phyloP scores from a whole-genome alignment of 2,113 vertebrate species.

The Budorcas taxicolor region DNA sequence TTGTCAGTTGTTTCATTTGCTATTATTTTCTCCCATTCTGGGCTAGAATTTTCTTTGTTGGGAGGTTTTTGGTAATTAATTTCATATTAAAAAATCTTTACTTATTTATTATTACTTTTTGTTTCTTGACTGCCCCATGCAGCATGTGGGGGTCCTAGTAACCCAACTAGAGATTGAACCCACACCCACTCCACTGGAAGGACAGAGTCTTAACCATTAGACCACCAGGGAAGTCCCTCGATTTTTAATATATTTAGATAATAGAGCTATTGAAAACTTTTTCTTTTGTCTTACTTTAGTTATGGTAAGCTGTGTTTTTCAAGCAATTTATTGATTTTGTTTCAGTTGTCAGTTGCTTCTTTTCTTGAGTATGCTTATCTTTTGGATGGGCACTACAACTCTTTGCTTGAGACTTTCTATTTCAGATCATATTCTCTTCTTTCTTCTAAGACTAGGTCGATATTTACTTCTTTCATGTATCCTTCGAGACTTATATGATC shows the following conservation, averaged over 20 bases:
- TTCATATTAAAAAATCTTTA: not conserved
- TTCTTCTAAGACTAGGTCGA: not conserved
- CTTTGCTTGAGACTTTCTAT: not conserved
- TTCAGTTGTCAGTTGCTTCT: not conserved
- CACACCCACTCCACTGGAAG: not conserved
- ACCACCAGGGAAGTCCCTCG: not conserved
- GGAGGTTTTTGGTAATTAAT: not conserved
- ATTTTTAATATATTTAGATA: not conserved
- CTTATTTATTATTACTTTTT: not conserved
- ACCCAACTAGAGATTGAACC: not conserved
- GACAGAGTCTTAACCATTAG: not conserved
- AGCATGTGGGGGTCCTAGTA: not conserved
- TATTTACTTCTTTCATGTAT: not conserved
- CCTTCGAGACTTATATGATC: not conserved
- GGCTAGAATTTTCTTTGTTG: not conserved
- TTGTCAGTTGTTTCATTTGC: not conserved
- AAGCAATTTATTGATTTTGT: not conserved
- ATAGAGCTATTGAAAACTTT: not conserved
- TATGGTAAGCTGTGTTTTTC: not conserved
- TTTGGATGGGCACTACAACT: not conserved
- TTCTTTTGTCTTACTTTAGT: not conserved
- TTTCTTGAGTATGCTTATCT: not conserved
- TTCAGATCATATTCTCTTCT: not conserved
- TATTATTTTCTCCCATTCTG: not conserved
- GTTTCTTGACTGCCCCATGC: not conserved